Evolutionary conservation across 2,888 invertebrate species (phyloP), one percentile per base, ranked within the genome.

Genomic region (Yponomeuta evonymella): DNA sequence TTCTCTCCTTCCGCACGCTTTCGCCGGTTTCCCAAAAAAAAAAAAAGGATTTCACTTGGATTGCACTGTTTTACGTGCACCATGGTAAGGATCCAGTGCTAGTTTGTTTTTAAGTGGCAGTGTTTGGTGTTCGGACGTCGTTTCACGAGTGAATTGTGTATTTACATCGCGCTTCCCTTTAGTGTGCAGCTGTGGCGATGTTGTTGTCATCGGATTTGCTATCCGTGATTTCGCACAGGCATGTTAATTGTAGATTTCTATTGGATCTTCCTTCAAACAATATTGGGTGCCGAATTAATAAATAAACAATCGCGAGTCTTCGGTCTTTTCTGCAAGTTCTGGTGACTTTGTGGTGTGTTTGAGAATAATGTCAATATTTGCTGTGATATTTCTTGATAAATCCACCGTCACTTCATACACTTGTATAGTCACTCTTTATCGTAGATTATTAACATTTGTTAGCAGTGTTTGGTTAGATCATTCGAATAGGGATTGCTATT

Each of bases 51-150:
- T 75, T 75, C 12, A 58, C 15, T 58, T 58, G 51, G 51, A 58
- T 58, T 58, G 51, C 51, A 58, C 43, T 8, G 6, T 58, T 58
- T 58, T 58, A 58, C 51, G 12, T 12, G 51, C 88, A 89, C 77
- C 82, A 91, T 91, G 90, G 90, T 91, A 91, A 91, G 90, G 80
- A 82, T 72, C 15, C 76, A 79, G 84, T 86, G 87, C 76, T 73
- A 75, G 73, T 15, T 15, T 58, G 10, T 82, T 87, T 87, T 86
- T 79, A 76, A 80, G 87, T 88, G 87, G 78, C 76, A 75, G 80
- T 86, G 86, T 85, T 77, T 75, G 73, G 76, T 80, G 82, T 64
- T 43, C 85, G 86, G 74, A 75, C 78, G 81, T 77, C 74, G 71
- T 75, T 74, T 70, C 79, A 76, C 75, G 77, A 82, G 83, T 85